Conservation (phyloP, 2,113 vertebrate genomes). For the Lepus europaeus region DNA sequence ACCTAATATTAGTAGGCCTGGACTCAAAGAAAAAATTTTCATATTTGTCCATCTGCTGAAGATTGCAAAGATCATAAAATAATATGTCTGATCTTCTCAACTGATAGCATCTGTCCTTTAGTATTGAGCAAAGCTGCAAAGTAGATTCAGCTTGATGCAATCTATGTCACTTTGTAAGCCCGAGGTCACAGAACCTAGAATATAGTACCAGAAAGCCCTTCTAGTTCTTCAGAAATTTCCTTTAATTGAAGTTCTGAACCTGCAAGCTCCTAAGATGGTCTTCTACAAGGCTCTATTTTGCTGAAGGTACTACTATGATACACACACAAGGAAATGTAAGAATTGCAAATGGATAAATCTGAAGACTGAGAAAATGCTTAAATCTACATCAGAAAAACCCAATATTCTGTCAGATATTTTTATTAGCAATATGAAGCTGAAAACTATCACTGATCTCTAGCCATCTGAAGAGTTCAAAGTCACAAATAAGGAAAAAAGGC, state of each 20-base stretch:
- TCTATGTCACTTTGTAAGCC: slow-evolving; percentile 37
- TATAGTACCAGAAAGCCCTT: slow-evolving; percentile 33
- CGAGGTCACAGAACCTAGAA: slow-evolving; percentile 41
- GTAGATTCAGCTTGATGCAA: slow-evolving; percentile 39
- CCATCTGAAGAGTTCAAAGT: slow-evolving; percentile 43
- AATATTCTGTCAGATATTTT: slow-evolving; percentile 50
- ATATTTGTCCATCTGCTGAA: slow-evolving; percentile 51
- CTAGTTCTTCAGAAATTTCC: slow-evolving; percentile 58
- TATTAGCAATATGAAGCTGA: slow-evolving; percentile 55
- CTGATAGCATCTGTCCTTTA: slow-evolving; percentile 16
- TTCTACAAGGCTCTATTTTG: slow-evolving; percentile 24
- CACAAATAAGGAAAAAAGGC: neutral
- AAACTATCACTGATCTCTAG: slow-evolving; percentile 51
- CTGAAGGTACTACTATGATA: slow-evolving; percentile 27
- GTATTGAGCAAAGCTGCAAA: slow-evolving; percentile 55
- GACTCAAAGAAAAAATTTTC: slow-evolving; percentile 60
- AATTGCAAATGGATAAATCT: slow-evolving; percentile 58
- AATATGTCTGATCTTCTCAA: slow-evolving; percentile 48
- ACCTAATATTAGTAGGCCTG: slow-evolving; percentile 63
- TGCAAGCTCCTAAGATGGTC: slow-evolving; percentile 5
- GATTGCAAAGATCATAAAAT: slow-evolving; percentile 41
- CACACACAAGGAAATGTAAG: slow-evolving; percentile 42
- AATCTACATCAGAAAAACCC: slow-evolving; percentile 42
- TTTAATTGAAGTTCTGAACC: slow-evolving; percentile 64
- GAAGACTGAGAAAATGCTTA: slow-evolving; percentile 42